Base-by-base conservation (phyloP, 2,797 vertebrate genomes). In the Threskiornis aethiopicus region DNA sequence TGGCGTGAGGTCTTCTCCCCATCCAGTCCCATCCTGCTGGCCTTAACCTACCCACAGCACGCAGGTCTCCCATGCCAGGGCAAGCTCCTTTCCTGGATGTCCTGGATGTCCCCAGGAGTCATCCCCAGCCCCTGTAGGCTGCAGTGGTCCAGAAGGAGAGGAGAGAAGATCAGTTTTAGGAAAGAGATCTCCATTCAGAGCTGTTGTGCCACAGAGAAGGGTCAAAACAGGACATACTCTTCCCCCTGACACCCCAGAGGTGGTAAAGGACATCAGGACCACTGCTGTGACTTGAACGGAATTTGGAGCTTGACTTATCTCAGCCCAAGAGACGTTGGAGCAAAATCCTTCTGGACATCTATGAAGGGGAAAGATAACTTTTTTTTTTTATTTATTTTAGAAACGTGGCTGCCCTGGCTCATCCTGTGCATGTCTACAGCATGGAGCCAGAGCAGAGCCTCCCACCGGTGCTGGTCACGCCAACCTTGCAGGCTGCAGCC, bases 21-120 rank as follows among this genome's bases (percentile, higher is more conserved):
- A 52, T 31, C 69, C 72, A 87, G 0, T 69, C 82, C 47, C 65
- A 82, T 58, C 26, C 28, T 54, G 14, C 28, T 42, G 71, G 37
- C 18, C 6, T 91, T 39, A 24, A 49, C 0, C 0, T n/a, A 28
- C 13, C 16, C 46, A 22, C 33, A 9, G 37, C 19, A 31, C 3
- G 1, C 31, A 18, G 26, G 14, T 29, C 7, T 64, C 26, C 52
- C n/a, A 7, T 26, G 12, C 47, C 47, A 47, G 41, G 25, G 10
- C 7, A 13, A 59, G 10, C 3, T 81, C 35, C 41, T 57, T 59
- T 44, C 41, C 41, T 78, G 41, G 12, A 41, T 62, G 44, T 52
- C 57, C 75, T 64, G 44, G 25, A 5, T 31, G 22, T 18, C 21
- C 28, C 22, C 49, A 81, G 47, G 28, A 66, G 47, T 29, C 55